Evolutionary conservation across 1,140 invertebrate species (phyloP), one percentile per base, ranked within the genome.

Genomic region (Eueides isabella): DNA sequence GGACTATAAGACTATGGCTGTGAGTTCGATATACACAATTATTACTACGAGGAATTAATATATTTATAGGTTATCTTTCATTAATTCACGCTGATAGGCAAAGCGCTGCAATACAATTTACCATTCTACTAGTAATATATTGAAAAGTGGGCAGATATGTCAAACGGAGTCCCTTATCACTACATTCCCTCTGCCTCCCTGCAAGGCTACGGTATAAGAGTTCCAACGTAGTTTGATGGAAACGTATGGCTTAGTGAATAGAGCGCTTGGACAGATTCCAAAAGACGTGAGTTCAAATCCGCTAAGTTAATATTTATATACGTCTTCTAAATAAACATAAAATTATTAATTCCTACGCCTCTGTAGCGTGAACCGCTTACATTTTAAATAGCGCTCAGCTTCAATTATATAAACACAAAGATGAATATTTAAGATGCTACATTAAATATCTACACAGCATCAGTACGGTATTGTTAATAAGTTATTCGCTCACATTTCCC

Each of bases 401-500:
- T n/a, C 26, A 55, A 55, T 55, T 26, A 55, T 55, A 55, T 55
- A 26, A 55, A 55, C 48, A 55, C 48, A 55, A 55, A 55, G 48
- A 55, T 55, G 48, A 55, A 55, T 55, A 55, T 55, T 55, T 55
- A 55, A 55, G 48, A 55, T 55, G 48, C 23, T 55, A 55, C 48
- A 55, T 55, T 55, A 55, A 55, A 55, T 55, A 19, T 55, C 19
- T 55, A 12, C 11, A 26, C 48, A 55, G 48, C 48, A 23, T 61
- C 48, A 69, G 67, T 69, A 69, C 67, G 38, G 67, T 64, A 63
- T 68, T 19, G 55, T 30, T 73, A 62, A 67, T 28, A 67, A 31
- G 23, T 68, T 41, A 68, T 73, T 63, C 48, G 55, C 62, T 61
- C 44, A 67, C 48, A 68, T 68, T 73, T 48, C 66, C 35, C 66